These are phyloP conservation scores for Enteromius treurensis DNA, from an alignment of 2,797 vertebrate genomes.

Conservation along the genomic window DNA sequence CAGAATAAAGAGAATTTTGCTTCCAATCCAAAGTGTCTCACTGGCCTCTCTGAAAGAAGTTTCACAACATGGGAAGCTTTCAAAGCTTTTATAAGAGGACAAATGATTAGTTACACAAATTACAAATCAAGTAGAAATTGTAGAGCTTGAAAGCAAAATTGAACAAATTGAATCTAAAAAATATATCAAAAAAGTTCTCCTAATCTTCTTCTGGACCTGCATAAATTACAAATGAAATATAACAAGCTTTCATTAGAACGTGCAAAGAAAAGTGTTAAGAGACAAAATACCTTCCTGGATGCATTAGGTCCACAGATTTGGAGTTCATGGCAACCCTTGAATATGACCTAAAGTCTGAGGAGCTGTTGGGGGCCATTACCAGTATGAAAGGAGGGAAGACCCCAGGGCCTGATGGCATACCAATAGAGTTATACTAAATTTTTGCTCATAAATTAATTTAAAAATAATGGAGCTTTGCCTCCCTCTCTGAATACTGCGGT, in stretches of 20 bases:
- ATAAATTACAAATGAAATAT: no score
- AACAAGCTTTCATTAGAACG: background rate
- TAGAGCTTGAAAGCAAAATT: no score
- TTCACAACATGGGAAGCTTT: no score
- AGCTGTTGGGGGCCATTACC: constrained; percentile 15
- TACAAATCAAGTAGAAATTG: no score
- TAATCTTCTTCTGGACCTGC: no score
- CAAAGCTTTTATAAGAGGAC: no score
- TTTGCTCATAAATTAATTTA: constrained; percentile 16
- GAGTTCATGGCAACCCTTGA: background rate
- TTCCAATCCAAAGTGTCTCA: no score
- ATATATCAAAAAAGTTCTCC: no score
- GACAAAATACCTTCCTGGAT: background rate
- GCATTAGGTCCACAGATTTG: background rate
- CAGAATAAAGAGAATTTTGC: no score
- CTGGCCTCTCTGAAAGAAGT: no score
- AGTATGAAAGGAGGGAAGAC: constrained; percentile 35
- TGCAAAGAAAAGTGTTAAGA: constrained; percentile 22
- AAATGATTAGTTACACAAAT: no score
- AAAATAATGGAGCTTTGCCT: constrained; percentile 10
- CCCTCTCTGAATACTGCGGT: constrained; percentile 30
- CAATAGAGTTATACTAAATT: constrained; percentile 32
- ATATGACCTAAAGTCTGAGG: constrained; percentile 2
- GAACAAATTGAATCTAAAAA: no score
- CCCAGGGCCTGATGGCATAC: constrained; percentile 20